These are phyloP conservation scores for Deilephila elpenor DNA, from an alignment of 2,888 invertebrate species.

Conservation along the genomic window DNA sequence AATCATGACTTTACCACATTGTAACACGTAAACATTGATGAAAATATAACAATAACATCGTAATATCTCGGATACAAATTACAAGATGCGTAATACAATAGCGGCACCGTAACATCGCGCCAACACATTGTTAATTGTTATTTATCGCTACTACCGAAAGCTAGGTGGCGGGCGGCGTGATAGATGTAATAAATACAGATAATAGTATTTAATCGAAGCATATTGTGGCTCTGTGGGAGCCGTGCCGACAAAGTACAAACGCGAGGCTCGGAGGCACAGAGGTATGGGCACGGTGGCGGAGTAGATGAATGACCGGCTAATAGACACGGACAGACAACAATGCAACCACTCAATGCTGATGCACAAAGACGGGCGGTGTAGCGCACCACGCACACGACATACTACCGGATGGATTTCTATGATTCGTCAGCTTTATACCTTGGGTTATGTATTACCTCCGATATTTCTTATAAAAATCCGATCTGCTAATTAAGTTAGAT, in stretches of 20 bases:
- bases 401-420: background rate
- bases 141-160: conserved; percentile 47
- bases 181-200: conserved; percentile 71
- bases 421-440: background rate
- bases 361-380: conserved; percentile 53
- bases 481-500: too few relatives aligned
- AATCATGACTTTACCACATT: background rate
- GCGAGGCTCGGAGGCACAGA: background rate
- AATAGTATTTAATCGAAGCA: conserved; percentile 70
- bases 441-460: background rate
- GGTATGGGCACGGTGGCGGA: background rate
- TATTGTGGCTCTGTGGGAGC: conserved; percentile 56
- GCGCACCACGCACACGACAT: conserved; percentile 17
- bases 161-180: conserved; percentile 52
- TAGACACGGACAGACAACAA: conserved; percentile 44
- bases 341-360: conserved; percentile 21
- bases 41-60: conserved; percentile 6
- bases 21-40: conserved; percentile 12
- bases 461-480: too few relatives aligned
- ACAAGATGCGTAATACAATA: conserved; percentile 10
- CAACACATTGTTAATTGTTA: conserved; percentile 41
- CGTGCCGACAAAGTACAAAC: conserved; percentile 51
- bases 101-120: conserved; percentile 28
- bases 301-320: conserved; percentile 67
- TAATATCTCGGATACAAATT: conserved; percentile 21